Conservation (phyloP, 2,888 invertebrate genomes). For the Malachius bipustulatus region DNA sequence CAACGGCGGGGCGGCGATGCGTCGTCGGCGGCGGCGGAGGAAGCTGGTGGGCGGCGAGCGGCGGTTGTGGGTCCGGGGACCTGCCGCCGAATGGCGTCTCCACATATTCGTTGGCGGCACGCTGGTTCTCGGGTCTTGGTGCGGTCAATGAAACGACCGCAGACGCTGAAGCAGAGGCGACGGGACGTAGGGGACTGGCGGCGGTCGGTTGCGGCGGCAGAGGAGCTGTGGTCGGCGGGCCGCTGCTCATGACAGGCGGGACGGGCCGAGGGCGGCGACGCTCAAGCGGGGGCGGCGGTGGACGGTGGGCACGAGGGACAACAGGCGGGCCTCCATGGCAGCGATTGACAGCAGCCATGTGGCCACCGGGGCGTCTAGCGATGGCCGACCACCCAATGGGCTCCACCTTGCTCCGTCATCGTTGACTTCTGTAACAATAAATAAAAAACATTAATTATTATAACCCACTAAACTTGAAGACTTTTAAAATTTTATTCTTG, state of each 20-base stretch:
- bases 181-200: slow-evolving; percentile 28
- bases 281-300: slow-evolving; percentile 48
- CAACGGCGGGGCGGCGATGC: slow-evolving; percentile 24
- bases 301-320: slow-evolving; percentile 57
- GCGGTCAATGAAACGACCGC: slow-evolving; percentile 43
- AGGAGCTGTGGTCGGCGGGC: slow-evolving; percentile 44
- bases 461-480: too few relatives aligned
- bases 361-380: slow-evolving; percentile 44
- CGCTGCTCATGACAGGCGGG: slow-evolving; percentile 40
- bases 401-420: slow-evolving; percentile 56
- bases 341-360: slow-evolving; percentile 70
- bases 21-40: slow-evolving; percentile 25
- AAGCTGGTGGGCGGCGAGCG: slow-evolving; percentile 21
- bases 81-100: slow-evolving; percentile 66
- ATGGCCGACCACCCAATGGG: slow-evolving; percentile 43
- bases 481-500: too few relatives aligned
- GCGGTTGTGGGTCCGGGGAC: slow-evolving; percentile 42
- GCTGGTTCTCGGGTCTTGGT: slow-evolving; percentile 77
- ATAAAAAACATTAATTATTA: too few relatives aligned
- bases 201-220: slow-evolving; percentile 40
- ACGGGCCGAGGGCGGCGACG: slow-evolving; percentile 55
- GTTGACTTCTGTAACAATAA: slow-evolving; percentile 46
- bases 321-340: slow-evolving; percentile 56
- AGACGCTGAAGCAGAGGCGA: too few relatives aligned
- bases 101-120: slow-evolving; percentile 86